Conservation (phyloP, 2,888 invertebrate species). For the Prosapia bicincta region DNA sequence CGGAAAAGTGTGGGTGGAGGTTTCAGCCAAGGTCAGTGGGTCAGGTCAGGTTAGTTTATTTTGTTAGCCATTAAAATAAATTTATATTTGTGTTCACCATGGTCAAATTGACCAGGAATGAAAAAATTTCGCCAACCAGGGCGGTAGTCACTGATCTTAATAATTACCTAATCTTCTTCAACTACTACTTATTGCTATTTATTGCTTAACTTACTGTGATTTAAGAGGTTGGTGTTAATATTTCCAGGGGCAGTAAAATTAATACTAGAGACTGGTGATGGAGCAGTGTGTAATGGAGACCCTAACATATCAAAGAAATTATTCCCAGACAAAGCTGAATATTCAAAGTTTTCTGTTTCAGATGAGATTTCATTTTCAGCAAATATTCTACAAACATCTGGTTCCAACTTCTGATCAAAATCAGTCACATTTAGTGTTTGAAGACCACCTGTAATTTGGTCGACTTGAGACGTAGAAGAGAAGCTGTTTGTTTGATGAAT, state of each 20-base stretch:
- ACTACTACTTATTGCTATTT: no score
- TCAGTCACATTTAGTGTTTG: not conserved
- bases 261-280: not conserved
- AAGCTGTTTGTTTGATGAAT: not conserved
- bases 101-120: no score
- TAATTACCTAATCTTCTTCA: no score
- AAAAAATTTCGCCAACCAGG: no score
- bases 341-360: constrained; percentile 14
- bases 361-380: constrained; percentile 43
- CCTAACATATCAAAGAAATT: constrained; percentile 51
- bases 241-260: not conserved
- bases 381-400: constrained; percentile 48
- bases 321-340: constrained; percentile 44
- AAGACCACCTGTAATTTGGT: not conserved
- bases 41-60: no score
- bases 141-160: no score
- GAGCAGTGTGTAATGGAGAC: constrained; percentile 17
- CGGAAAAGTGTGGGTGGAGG: no score
- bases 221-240: not conserved
- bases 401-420: constrained; percentile 42
- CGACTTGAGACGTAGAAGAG: not conserved
- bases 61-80: no score
- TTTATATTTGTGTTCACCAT: no score
- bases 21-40: no score
- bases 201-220: not conserved